Conservation (phyloP, 2,888 invertebrate species). For the Oegoconia quadripuncta region DNA sequence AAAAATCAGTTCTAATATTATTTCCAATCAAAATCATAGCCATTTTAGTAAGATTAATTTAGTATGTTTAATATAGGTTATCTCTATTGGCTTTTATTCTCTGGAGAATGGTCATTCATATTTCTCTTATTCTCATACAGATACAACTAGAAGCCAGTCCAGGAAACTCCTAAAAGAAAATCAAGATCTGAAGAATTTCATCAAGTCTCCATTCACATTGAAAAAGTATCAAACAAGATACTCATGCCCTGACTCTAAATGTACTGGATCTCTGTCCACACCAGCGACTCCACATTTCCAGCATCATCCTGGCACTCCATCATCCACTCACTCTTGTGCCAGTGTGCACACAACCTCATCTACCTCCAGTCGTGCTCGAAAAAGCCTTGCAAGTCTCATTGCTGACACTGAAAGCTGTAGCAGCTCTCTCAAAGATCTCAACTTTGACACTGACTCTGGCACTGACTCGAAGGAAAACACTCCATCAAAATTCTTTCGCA, state of each 20-base stretch:
- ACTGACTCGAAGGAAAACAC: constrained; percentile 72
- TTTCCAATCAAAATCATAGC: neutral
- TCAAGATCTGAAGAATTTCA: constrained; percentile 64
- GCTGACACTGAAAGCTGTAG: constrained; percentile 75
- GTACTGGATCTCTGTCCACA: constrained; percentile 54
- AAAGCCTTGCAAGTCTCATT: constrained; percentile 65
- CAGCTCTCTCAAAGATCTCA: constrained; percentile 71
- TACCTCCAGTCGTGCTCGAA: constrained; percentile 64
- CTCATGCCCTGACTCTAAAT: constrained; percentile 48
- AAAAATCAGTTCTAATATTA: neutral
- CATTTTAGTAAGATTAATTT: no score
- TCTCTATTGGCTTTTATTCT: no score
- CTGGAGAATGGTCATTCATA: no score
- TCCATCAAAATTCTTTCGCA: constrained; percentile 48
- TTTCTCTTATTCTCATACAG: no score
- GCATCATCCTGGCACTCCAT: constrained; percentile 64
- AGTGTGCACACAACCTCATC: constrained; percentile 65
- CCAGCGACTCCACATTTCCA: constrained; percentile 64
- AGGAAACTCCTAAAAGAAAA: constrained; percentile 51
- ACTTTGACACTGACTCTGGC: constrained; percentile 68
- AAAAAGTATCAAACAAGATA: constrained; percentile 65
- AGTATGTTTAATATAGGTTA: no score
- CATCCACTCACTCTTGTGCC: constrained; percentile 64
- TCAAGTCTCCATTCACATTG: constrained; percentile 70
- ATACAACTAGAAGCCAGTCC: constrained; percentile 53